Percentiles rank a stretch among this genome's conserved stretches.
Conservation (phyloP, 1,140 invertebrate species). For the Laupala kohalensis region DNA sequence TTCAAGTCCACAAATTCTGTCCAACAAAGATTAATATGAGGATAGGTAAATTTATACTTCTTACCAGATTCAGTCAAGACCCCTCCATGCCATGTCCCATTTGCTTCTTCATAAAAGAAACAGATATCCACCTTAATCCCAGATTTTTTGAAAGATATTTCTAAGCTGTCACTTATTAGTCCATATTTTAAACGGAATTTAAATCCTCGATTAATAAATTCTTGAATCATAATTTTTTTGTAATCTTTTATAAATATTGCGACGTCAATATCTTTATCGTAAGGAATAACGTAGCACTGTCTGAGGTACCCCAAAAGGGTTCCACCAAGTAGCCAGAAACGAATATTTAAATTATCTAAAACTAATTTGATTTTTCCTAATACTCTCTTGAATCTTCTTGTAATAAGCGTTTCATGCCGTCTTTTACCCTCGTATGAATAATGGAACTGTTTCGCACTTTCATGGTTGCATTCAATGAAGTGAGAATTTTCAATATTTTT, state of each 20-base stretch:
- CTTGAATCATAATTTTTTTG: constrained; percentile 29
- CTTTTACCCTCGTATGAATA: constrained; percentile 23
- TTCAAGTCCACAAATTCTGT: constrained; percentile 39
- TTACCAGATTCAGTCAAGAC: constrained; percentile 39
- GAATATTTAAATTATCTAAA: constrained; percentile 32
- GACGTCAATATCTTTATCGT: constrained; percentile 43
- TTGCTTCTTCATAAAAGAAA: constrained; percentile 32
- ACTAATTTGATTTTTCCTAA: constrained; percentile 30
- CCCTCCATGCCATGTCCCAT: constrained; percentile 43
- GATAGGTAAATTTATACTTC: constrained; percentile 45
- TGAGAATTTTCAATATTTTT: constrained; percentile 7
- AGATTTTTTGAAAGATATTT: constrained; percentile 36
- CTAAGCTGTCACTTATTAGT: constrained; percentile 38
- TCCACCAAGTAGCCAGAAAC: constrained; percentile 44
- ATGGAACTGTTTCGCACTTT: constrained; percentile 27
- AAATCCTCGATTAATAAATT: constrained; percentile 33
- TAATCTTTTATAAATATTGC: constrained; percentile 40
- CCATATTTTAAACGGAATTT: constrained; percentile 38
- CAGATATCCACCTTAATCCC: constrained; percentile 44
- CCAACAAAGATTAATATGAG: constrained; percentile 41
- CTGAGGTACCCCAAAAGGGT: constrained; percentile 42
- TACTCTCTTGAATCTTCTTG: constrained; percentile 31
- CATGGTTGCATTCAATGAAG: constrained; percentile 22
- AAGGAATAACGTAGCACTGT: constrained; percentile 42
- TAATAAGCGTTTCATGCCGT: constrained; percentile 25